Percentiles rank a stretch among this genome's conserved stretches.
Evolutionary conservation across 2,888 invertebrate genomes (phyloP).

Genomic region (Mimas tiliae): DNA sequence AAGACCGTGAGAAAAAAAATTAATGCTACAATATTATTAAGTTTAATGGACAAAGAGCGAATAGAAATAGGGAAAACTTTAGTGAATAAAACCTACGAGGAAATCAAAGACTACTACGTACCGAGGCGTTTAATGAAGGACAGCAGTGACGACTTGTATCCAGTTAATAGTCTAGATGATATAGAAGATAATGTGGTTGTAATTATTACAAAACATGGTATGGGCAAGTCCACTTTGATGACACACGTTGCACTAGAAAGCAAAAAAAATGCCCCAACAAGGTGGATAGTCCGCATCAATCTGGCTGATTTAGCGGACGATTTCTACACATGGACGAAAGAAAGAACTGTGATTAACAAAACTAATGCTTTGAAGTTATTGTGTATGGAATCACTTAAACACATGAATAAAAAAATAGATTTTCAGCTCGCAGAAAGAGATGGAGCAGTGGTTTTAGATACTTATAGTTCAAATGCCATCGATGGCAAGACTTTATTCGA

Average conservation of each 20-base stretch:
- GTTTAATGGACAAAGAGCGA: slow-evolving; percentile 42
- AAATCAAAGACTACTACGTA: slow-evolving; percentile 45
- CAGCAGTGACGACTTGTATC: slow-evolving; percentile 33
- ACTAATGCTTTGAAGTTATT: slow-evolving; percentile 41
- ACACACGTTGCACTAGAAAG: slow-evolving; percentile 49
- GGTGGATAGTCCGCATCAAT: slow-evolving; percentile 51
- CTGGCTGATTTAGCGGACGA: slow-evolving; percentile 43
- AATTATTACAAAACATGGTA: slow-evolving; percentile 45
- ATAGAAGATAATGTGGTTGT: slow-evolving; percentile 45
- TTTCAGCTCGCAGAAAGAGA: slow-evolving; percentile 34
- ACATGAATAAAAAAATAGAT: slow-evolving; percentile 33
- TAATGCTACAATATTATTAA: slow-evolving; percentile 41
- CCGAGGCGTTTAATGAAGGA: slow-evolving; percentile 39
- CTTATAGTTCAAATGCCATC: slow-evolving; percentile 30
- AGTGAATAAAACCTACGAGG: slow-evolving; percentile 41
- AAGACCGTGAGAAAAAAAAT: slow-evolving; percentile 40
- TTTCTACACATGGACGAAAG: slow-evolving; percentile 40
- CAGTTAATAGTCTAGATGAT: slow-evolving; percentile 44
- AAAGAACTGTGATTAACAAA: slow-evolving; percentile 31
- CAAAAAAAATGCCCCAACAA: slow-evolving; percentile 41
- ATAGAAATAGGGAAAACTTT: slow-evolving; percentile 47
- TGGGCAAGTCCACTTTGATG: slow-evolving; percentile 51
- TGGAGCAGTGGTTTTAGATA: slow-evolving; percentile 33
- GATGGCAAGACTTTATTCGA: slow-evolving; percentile 41
- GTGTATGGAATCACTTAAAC: slow-evolving; percentile 43